Percentiles rank a stretch among this genome's conserved stretches.
These are phyloP conservation scores for Sarcophaga rosellei DNA, from an alignment of 2,888 invertebrate genomes.

Conservation along the genomic window DNA sequence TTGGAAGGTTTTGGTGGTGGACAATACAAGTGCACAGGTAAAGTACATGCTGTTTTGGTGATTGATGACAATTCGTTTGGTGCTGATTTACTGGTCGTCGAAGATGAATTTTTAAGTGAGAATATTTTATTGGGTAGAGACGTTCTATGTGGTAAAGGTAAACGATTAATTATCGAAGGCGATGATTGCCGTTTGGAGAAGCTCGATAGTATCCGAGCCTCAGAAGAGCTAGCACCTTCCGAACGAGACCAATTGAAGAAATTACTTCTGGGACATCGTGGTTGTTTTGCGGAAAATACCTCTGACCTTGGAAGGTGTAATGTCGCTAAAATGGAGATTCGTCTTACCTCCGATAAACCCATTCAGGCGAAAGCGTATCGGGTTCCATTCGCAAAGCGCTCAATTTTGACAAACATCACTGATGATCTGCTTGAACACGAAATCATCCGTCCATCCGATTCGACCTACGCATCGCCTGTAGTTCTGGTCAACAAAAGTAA, in stretches of 20 bases:
- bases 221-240: not conserved
- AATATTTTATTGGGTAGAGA: no score
- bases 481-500: slow-evolving; percentile 59
- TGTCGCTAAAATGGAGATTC: slow-evolving; percentile 49
- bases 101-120: no score
- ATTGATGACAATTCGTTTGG: no score
- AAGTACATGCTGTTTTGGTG: no score
- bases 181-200: not conserved
- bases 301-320: slow-evolving; percentile 16
- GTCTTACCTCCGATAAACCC: slow-evolving; percentile 26
- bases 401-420: no score
- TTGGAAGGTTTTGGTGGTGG: no score
- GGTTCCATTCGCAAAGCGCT: slow-evolving; percentile 11
- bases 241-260: slow-evolving; percentile 3
- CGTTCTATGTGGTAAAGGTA: no score
- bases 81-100: no score
- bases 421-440: no score
- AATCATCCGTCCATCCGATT: no score
- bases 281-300: slow-evolving; percentile 32
- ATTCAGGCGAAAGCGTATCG: slow-evolving; percentile 55
- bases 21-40: no score
- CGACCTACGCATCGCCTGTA: slow-evolving; percentile 27
- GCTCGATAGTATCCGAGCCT: not conserved
- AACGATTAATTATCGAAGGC: no score
- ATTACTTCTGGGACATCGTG: slow-evolving; percentile 1